Conservation (phyloP, 1,140 invertebrate genomes). For the Diprion similis region DNA sequence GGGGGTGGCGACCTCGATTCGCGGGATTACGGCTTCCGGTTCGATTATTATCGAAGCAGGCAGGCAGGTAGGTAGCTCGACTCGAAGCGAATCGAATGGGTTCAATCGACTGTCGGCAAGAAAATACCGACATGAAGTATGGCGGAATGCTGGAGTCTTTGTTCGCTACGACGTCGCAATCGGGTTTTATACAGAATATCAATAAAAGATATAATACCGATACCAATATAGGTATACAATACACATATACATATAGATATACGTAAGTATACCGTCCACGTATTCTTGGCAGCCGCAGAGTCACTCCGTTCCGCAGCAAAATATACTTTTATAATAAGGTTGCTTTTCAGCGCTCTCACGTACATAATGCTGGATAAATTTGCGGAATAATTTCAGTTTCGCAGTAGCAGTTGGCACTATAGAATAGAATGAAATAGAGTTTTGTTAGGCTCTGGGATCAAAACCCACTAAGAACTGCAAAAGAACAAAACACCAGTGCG, state of each 20-base stretch:
- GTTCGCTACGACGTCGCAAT: not conserved
- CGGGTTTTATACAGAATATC: not conserved
- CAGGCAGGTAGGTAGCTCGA: not conserved
- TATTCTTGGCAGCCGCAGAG: too few species aligned
- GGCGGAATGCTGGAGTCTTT: not conserved
- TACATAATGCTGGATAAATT: too few species aligned
- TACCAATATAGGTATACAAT: not conserved
- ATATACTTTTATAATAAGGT: too few species aligned
- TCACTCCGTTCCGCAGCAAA: too few species aligned
- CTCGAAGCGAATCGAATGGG: not conserved
- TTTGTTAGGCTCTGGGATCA: too few species aligned
- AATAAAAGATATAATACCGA: not conserved
- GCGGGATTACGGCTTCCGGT: not conserved
- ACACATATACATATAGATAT: not conserved
- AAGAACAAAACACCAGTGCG: too few species aligned
- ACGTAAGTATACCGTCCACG: not conserved
- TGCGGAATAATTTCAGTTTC: too few species aligned
- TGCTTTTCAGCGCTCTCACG: too few species aligned
- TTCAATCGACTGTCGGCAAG: not conserved
- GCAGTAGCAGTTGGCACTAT: too few species aligned
- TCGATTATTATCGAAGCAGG: constrained; percentile 4
- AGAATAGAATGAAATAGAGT: too few species aligned
- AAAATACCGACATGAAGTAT: constrained; percentile 1
- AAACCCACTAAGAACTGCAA: too few species aligned
- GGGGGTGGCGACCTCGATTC: not conserved